Percentiles rank a stretch among this genome's conserved stretches.
Conservation (phyloP, 2,797 vertebrate genomes). For the Lacerta bilineata region DNA sequence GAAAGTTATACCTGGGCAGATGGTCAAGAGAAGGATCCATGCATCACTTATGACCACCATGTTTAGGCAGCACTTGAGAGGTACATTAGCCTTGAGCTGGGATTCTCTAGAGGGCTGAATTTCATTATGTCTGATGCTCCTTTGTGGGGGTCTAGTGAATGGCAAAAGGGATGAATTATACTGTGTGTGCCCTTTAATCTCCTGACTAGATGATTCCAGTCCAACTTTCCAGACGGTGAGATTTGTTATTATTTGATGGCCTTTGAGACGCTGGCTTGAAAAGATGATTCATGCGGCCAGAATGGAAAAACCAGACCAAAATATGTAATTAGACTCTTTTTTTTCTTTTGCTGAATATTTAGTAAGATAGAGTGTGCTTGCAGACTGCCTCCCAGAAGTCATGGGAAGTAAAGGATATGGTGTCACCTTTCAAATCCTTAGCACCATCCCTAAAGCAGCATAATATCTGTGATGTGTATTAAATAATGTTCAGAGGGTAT, state of each 20-base stretch:
- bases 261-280: slow-evolving; percentile 23
- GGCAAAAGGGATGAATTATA: rapidly evolving
- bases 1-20: slow-evolving; percentile 20
- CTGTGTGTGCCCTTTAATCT: slow-evolving; percentile 17
- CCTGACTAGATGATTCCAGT: neutral
- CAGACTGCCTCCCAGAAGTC: neutral
- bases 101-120: neutral
- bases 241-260: neutral
- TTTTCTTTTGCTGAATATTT: too few species aligned
- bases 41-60: neutral
- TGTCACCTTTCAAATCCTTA: neutral
- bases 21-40: neutral
- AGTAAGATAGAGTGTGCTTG: neutral
- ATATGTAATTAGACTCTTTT: neutral
- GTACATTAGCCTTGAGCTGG: neutral
- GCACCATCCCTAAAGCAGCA: neutral
- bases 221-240: neutral
- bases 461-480: neutral
- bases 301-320: neutral
- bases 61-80: neutral
- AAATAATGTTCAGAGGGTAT: neutral
- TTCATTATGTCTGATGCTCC: neutral
- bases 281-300: neutral
- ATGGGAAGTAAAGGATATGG: neutral
- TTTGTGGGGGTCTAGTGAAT: neutral